Base-by-base conservation (phyloP, 2,888 invertebrate species). In the Orthonevra nobilis region DNA sequence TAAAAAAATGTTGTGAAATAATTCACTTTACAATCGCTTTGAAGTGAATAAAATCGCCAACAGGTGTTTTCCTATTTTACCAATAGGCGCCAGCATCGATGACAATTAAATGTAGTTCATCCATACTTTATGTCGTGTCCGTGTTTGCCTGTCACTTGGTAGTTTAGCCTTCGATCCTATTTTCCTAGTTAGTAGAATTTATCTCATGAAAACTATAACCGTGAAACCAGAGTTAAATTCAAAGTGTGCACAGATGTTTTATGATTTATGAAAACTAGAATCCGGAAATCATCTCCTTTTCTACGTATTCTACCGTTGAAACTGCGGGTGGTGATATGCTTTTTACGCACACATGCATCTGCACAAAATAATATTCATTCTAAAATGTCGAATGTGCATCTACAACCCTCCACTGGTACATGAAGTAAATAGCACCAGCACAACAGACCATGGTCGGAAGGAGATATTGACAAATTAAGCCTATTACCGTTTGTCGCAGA, bases 381-480 rank as follows among this genome's bases (percentile, higher is more conserved):
- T 6, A 32, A 10, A 4, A 32, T 4, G 12, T n/a, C n/a, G 10
- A 32, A 2, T 10, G 9, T 10, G 10, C 2, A 36, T 20, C n/a
- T n/a, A n/a, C n/a, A n/a, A n/a, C n/a, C n/a, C 44, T 44, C 12
- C 32, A n/a, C 26, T 14, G 9, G 30, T 15, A 46, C 28, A 50
- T 64, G 30, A 32, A 44, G 46, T 38, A 32, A 10, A 44, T 44
- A 30, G 40, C 26, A 42, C 48, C 20, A 9, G 34, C 28, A 40
- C 12, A 44, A 38, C 14, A 36, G 42, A 6, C 42, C 32, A 40
- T 69, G 40, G 68, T 69, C 38, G 54, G 48, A 61, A 75, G 61
- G 68, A 54, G 46, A 69, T 75, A 61, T 69, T 75, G 74, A 75
- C 74, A 75, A 69, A 75, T 75, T 75, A 75, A 69, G 68, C 69